Evolutionary conservation across 2,113 vertebrate genomes (phyloP).

Genomic region (Maccullochella peelii): DNA sequence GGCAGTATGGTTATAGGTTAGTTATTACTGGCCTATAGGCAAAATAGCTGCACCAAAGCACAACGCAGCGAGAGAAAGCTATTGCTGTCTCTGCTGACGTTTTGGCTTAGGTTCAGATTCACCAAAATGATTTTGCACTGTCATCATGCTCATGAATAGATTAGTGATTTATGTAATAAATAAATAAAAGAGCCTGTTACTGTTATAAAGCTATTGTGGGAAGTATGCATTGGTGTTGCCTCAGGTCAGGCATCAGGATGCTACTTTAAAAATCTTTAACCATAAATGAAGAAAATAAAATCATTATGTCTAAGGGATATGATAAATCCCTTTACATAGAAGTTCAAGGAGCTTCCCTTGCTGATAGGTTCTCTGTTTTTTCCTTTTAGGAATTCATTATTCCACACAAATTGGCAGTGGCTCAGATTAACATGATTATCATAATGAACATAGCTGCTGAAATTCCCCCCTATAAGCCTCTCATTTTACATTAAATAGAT

Average conservation of each 20-base stretch:
- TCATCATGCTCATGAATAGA: conserved; percentile 26
- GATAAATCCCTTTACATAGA: conserved; percentile 29
- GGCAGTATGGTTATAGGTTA: background rate
- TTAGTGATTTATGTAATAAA: conserved; percentile 29
- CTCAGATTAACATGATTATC: conserved; percentile 75
- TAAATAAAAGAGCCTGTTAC: background rate
- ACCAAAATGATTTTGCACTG: background rate
- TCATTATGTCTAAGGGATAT: conserved; percentile 21
- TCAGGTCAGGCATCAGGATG: conserved; percentile 1
- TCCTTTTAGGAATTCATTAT: conserved; percentile 66
- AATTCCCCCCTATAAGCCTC: conserved; percentile 67
- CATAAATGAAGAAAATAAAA: conserved; percentile 52
- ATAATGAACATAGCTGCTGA: conserved; percentile 69
- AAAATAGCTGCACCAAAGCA: background rate
- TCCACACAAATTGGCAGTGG: conserved; percentile 50
- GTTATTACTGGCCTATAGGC: background rate
- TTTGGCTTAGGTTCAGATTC: conserved; percentile 19
- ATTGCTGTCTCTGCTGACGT: conserved; percentile 2
- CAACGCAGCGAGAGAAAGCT: background rate
- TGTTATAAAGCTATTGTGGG: conserved; percentile 7
- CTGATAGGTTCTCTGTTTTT: conserved; percentile 50
- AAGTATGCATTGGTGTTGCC: background rate
- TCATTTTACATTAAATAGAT: conserved; percentile 74
- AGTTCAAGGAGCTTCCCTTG: conserved; percentile 39
- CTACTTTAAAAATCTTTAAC: conserved; percentile 44